Conservation (phyloP, 2,113 vertebrate genomes). For the Podarcis cretensis region DNA sequence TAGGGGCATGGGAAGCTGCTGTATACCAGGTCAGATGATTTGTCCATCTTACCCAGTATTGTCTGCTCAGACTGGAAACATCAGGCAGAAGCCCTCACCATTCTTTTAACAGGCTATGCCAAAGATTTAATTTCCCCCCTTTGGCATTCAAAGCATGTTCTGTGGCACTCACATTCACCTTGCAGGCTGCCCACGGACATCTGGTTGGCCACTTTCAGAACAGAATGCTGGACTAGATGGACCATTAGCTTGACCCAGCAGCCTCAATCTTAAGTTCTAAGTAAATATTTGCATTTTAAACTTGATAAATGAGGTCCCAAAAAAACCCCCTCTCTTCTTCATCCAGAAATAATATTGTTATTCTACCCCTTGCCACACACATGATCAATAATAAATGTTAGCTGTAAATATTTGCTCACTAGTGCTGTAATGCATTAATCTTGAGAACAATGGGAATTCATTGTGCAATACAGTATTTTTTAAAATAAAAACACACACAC, state of each 20-base stretch:
- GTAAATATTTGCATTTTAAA: not conserved
- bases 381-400: not conserved
- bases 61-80: not conserved
- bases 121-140: not conserved
- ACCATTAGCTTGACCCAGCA: too few species aligned
- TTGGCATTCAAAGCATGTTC: not conserved
- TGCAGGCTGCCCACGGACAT: too few species aligned
- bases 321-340: not conserved
- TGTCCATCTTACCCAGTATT: not conserved
- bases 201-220: too few species aligned
- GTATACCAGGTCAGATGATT: not conserved
- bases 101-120: not conserved
- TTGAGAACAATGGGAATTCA: accelerated
- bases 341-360: not conserved
- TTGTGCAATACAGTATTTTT: not conserved
- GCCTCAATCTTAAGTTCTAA: not conserved
- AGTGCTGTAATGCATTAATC: not conserved
- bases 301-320: not conserved
- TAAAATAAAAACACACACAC: not conserved
- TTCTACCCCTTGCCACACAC: not conserved
- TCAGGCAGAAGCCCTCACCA: not conserved
- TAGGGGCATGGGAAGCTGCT: not conserved
- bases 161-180: not conserved
- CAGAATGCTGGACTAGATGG: too few species aligned
- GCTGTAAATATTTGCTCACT: not conserved